Percentiles rank a stretch among this genome's conserved stretches.
Conservation (phyloP, 92 coral and sea anemone genomes). For the Epizoanthus stellaris region DNA sequence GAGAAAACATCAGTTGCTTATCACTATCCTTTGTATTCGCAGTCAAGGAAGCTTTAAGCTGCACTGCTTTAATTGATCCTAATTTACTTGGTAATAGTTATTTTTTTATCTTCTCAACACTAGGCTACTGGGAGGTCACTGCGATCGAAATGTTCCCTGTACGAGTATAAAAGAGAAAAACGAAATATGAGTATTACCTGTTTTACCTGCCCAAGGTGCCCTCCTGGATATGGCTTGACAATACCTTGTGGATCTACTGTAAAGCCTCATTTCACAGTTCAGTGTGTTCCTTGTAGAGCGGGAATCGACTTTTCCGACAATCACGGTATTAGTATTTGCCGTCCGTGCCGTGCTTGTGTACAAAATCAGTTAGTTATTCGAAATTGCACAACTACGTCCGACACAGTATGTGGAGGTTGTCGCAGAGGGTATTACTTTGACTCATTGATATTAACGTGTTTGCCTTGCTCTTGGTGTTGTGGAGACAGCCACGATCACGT, state of each 20-base stretch:
- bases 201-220: neutral
- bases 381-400: neutral
- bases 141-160: too few species aligned
- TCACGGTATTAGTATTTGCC: neutral
- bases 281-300: neutral
- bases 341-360: neutral
- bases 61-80: too few species aligned
- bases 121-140: too few species aligned
- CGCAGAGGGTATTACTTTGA: neutral
- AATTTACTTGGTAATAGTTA: too few species aligned
- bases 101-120: too few species aligned
- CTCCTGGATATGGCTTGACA: neutral
- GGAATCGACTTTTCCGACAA: conserved; percentile 3
- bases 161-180: too few species aligned
- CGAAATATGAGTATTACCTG: too few species aligned
- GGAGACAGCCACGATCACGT: neutral
- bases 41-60: too few species aligned
- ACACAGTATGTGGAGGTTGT: conserved; percentile 4
- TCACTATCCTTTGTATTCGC: too few species aligned
- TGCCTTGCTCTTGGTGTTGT: neutral
- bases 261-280: neutral
- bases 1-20: too few species aligned
- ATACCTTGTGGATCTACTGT: conserved; percentile 18
- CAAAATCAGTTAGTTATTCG: neutral
- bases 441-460: neutral